These are phyloP conservation scores for Mimumesa dahlbomi DNA, from an alignment of 2,888 invertebrate species.

Conservation along the genomic window DNA sequence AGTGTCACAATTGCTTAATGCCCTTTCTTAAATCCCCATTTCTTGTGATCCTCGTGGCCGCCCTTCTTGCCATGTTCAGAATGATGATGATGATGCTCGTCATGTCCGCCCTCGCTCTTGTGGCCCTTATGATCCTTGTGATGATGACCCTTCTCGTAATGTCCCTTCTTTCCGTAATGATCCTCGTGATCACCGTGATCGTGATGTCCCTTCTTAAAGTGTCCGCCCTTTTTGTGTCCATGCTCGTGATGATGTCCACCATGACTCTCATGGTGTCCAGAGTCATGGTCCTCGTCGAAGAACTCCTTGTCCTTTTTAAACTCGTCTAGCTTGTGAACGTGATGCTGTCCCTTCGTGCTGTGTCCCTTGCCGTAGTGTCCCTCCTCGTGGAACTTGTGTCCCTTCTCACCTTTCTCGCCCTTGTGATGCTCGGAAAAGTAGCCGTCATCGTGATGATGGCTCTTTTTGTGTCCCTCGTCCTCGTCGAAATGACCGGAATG, in stretches of 20 bases:
- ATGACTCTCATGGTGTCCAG: conserved; percentile 90
- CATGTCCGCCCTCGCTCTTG: conserved; percentile 89
- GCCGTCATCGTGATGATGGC: conserved; percentile 85
- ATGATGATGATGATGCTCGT: conserved; percentile 88
- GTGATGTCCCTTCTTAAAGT: conserved; percentile 90
- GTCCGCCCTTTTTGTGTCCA: conserved; percentile 90
- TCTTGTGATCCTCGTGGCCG: conserved; percentile 89
- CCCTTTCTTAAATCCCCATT: conserved; percentile 86
- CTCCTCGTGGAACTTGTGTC: conserved; percentile 85
- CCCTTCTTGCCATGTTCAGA: conserved; percentile 88
- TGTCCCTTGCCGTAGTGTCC: conserved; percentile 92
- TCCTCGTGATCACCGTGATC: conserved; percentile 89
- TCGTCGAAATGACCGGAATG: conserved; percentile 84
- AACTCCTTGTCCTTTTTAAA: conserved; percentile 93
- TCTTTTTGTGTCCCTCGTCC: conserved; percentile 84
- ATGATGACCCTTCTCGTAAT: conserved; percentile 90
- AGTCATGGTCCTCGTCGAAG: conserved; percentile 92
- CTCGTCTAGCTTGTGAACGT: conserved; percentile 92
- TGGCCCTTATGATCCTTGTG: conserved; percentile 90
- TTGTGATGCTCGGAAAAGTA: conserved; percentile 85
- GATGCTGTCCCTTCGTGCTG: conserved; percentile 92
- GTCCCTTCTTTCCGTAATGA: conserved; percentile 90
- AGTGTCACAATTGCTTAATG: conserved; percentile 59
- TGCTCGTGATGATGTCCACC: conserved; percentile 90
- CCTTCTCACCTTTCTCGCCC: conserved; percentile 86